Evolutionary conservation across 1,140 invertebrate genomes (phyloP).

Genomic region (Pachypeltis micranthus): DNA sequence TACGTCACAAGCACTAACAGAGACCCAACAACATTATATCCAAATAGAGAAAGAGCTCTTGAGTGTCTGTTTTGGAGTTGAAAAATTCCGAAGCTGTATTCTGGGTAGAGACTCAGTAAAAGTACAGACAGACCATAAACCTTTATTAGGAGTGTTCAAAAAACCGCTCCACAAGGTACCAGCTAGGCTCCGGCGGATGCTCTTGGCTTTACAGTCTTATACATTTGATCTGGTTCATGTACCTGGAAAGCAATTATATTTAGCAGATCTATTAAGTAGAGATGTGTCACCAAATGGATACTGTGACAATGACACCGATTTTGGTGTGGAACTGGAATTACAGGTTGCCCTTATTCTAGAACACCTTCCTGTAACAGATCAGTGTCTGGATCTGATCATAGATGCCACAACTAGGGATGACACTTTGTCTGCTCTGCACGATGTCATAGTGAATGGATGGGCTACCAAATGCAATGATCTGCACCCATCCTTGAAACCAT

Average conservation of each 20-base stretch:
- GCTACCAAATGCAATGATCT: not conserved
- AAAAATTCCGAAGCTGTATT: conserved; percentile 32
- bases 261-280: not conserved
- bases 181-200: conserved; percentile 33
- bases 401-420: not conserved
- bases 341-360: not conserved
- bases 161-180: conserved; percentile 35
- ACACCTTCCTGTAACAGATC: not conserved
- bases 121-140: conserved; percentile 34
- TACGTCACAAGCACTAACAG: conserved; percentile 32
- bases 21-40: conserved; percentile 36
- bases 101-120: conserved; percentile 28
- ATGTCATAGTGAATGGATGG: not conserved
- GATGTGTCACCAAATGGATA: not conserved
- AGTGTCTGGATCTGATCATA: not conserved
- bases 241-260: conserved; percentile 9
- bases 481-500: not conserved
- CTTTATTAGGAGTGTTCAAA: conserved; percentile 29
- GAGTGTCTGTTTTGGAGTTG: conserved; percentile 32
- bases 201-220: conserved; percentile 33
- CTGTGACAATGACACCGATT: conserved; percentile 9
- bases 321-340: conserved; percentile 5
- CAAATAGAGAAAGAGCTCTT: conserved; percentile 40
- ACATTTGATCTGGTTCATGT: conserved; percentile 27
- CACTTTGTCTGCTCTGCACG: not conserved